phyloP scores from a whole-genome alignment of 2,888 invertebrate genomes.

The Heliconius cydno region DNA sequence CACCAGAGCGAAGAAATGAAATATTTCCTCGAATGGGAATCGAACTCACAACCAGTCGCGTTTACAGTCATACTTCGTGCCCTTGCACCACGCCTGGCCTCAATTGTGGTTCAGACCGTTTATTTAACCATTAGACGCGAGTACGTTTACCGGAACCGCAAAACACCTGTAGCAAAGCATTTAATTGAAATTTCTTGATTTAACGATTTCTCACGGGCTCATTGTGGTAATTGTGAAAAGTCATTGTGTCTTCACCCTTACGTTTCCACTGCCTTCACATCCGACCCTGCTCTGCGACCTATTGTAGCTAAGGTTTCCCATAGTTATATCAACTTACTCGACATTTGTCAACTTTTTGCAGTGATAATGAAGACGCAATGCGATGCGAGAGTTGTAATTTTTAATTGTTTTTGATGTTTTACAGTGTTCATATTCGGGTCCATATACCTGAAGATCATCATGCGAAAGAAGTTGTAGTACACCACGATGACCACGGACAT shows the following conservation, averaged over 20 bases:
- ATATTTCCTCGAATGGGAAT: too few relatives aligned
- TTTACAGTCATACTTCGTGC: too few relatives aligned
- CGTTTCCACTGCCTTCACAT: constrained; percentile 64
- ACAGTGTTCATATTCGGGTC: constrained; percentile 83
- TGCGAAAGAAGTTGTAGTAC: constrained; percentile 75
- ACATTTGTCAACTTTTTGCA: constrained; percentile 41
- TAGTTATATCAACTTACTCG: constrained; percentile 34
- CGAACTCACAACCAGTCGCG: too few relatives aligned
- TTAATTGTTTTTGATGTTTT: constrained; percentile 56
- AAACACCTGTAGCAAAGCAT: constrained; percentile 64
- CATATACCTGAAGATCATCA: constrained; percentile 81
- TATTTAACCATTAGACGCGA: constrained; percentile 32
- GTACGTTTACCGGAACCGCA: constrained; percentile 59
- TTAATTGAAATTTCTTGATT: constrained; percentile 72
- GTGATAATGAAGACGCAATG: constrained; percentile 32
- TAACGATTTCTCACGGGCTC: constrained; percentile 72
- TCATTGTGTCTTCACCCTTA: constrained; percentile 69
- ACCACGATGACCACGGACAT: constrained; percentile 65
- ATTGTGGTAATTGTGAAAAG: constrained; percentile 78
- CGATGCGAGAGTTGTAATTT: constrained; percentile 24
- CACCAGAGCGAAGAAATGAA: too few relatives aligned
- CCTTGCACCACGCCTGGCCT: too few relatives aligned
- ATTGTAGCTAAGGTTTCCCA: constrained; percentile 45
- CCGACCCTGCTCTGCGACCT: constrained; percentile 68
- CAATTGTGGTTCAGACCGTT: constrained; percentile 11